Evolutionary conservation across 2,113 vertebrate genomes (phyloP), one percentile per base, ranked within the genome.

Genomic region (Hyaena hyaena): DNA sequence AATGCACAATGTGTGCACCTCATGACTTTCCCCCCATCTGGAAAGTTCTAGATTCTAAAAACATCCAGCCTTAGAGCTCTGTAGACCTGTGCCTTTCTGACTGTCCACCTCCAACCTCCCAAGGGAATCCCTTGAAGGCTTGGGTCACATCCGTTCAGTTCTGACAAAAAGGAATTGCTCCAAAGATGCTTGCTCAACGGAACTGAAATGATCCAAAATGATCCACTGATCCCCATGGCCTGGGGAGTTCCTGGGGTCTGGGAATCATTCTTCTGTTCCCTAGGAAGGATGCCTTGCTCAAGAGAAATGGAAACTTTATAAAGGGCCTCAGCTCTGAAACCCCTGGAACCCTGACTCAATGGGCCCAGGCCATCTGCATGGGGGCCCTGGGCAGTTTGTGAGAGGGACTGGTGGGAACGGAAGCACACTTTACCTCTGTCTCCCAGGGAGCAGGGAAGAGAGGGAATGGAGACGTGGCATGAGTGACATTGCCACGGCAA

Each of bases 401-500:
- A 6, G 17, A 73, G 15, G 65, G 65, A 58, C 3, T 2, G 48
- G 33, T 24, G 19, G 45, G 10, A 16, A 48, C 14, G 9, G 63
- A 77, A 9, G 63, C 9, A 28, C 0, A 23, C 26, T 96, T 50
- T 48, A 16, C 91, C 92, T 71, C 92, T 81, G 79, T 2, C 10
- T 97, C 77, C 48, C 45, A 15, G 90, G 80, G 5, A 88, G 45
- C 11, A 0, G 1, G 73, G 88, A 77, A 76, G 66, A 93, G 58
- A 74, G 87, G 95, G 28, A 84, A 26, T 15, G 19, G 63, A 88
- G 87, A 50, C 14, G 50, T 11, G 50, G 55, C 10, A 12, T 7
- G 76, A 95, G 87, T 96, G 86, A 93, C 82, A 88, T 35, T 90
- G 95, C 69, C 97, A 98, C 92, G 89, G 95, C 96, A 97, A 98